Evolutionary conservation across 2,888 invertebrate genomes (phyloP).

Genomic region (Phyllotreta striolata): DNA sequence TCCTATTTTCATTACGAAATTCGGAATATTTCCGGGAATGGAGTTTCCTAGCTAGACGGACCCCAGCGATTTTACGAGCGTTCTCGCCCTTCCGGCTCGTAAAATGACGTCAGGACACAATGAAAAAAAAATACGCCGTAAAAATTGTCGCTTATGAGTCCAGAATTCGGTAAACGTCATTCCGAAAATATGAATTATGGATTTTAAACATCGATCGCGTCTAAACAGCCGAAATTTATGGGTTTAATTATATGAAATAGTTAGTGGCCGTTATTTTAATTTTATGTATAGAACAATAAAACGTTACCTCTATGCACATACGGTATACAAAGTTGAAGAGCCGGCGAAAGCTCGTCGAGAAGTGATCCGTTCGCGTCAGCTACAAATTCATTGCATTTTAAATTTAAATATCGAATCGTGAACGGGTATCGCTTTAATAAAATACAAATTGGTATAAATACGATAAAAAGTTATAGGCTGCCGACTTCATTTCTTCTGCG

Average conservation of each 20-base stretch:
- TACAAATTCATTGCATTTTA: constrained; percentile 20
- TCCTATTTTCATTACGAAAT: constrained; percentile 8
- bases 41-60: constrained; percentile 35
- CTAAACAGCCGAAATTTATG: constrained; percentile 11
- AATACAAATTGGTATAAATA: constrained; percentile 36
- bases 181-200: constrained; percentile 15
- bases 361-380: not conserved
- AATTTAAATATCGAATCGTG: constrained; percentile 6
- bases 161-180: constrained; percentile 14
- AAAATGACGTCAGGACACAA: constrained; percentile 24
- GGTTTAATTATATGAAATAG: no score
- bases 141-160: constrained; percentile 18
- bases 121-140: constrained; percentile 16
- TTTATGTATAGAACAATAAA: no score
- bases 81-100: constrained; percentile 42
- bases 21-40: not conserved
- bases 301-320: no score
- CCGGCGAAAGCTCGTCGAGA: not conserved
- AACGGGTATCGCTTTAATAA: constrained; percentile 21
- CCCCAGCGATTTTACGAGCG: constrained; percentile 50
- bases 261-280: no score
- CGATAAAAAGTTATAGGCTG: constrained; percentile 29
- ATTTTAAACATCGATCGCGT: constrained; percentile 11
- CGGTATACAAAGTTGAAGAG: no score
- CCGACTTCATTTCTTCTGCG: constrained; percentile 27